Base-by-base conservation (phyloP, 2,113 vertebrate genomes). In the Sciurus niger region DNA sequence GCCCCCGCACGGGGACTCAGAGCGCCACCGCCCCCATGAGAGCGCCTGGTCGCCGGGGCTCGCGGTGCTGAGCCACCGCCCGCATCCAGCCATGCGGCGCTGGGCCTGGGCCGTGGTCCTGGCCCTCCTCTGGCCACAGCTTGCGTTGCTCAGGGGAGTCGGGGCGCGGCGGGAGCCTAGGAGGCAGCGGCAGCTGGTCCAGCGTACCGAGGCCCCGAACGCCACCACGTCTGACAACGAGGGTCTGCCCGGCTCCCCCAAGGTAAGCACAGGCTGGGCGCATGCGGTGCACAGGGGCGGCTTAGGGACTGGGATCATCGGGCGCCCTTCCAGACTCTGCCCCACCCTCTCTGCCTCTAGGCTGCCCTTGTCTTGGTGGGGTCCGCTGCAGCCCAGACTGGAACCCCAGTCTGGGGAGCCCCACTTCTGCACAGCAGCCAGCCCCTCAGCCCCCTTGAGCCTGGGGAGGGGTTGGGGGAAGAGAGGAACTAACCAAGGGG, bases 71-170 rank as follows among this genome's bases (percentile, higher is more conserved):
- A 94, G 95, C 82, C 0, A 4, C 79, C 22, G 20, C 20, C 1
- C 12, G 8, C 48, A 37, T 48, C 11, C 25, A 89, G 78, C 96
- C 91, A 97, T 96, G 96, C 90, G 98, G 98, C 97, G 97, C 98
- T 98, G 99, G 99, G 98, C 98, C 88, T 98, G 99, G 98, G 98
- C 98, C 0, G 96, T 99, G 24, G 96, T 98, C 95, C 97, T 98
- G 74, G 98, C 97, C 10, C 96, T 99, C 92, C 98, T 99, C 67
- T 99, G 99, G 98, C 99, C 98, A 55, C 99, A 99, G 96, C 98
- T 99, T 46, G 86, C 96, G 40, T 97, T 99, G 67, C 94, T 98
- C 86, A 93, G 98, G 83, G 98, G 98, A 24, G 98, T 97, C 1
- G 98, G 98, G 77, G 99, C 99, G 55, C 99, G 98, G 98, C 99